phyloP scores from a whole-genome alignment of 2,888 invertebrate species.

The Linyphia triangularis region DNA sequence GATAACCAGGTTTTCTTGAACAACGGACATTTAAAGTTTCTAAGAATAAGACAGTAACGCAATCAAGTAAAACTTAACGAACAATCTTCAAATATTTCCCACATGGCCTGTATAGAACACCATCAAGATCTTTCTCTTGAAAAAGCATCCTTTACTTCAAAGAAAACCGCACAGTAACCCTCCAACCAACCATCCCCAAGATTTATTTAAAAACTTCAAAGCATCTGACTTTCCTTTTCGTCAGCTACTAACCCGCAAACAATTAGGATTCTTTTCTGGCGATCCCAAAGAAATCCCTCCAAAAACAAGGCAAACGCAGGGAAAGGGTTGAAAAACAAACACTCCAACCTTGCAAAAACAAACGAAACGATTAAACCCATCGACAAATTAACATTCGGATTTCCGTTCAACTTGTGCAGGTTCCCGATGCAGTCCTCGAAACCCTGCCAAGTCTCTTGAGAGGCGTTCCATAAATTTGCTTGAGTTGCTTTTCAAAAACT shows the following conservation, averaged over 20 bases:
- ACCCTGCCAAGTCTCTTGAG: slow-evolving; percentile 40
- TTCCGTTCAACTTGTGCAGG: slow-evolving; percentile 12
- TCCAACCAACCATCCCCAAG: neutral
- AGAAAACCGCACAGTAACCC: neutral
- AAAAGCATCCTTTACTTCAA: neutral
- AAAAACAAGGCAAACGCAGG: neutral
- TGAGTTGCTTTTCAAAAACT: slow-evolving; percentile 7
- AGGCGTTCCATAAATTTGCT: slow-evolving; percentile 39
- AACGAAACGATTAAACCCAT: neutral
- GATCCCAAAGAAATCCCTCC: neutral
- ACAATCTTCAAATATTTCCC: neutral
- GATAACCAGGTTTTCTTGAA: too few relatives aligned
- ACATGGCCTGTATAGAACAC: too few relatives aligned
- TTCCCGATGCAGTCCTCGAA: neutral
- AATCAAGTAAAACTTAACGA: too few relatives aligned
- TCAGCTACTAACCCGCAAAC: neutral
- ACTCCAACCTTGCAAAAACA: neutral
- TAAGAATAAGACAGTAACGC: too few relatives aligned
- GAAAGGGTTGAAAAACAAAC: slow-evolving; percentile 1
- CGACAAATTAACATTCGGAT: neutral
- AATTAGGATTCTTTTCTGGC: too few relatives aligned
- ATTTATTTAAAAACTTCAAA: neutral
- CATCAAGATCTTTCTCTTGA: neutral
- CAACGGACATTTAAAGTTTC: too few relatives aligned
- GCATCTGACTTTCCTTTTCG: neutral